These are phyloP conservation scores for Pteropus rufus DNA, from an alignment of 2,797 vertebrate species.

Conservation along the genomic window DNA sequence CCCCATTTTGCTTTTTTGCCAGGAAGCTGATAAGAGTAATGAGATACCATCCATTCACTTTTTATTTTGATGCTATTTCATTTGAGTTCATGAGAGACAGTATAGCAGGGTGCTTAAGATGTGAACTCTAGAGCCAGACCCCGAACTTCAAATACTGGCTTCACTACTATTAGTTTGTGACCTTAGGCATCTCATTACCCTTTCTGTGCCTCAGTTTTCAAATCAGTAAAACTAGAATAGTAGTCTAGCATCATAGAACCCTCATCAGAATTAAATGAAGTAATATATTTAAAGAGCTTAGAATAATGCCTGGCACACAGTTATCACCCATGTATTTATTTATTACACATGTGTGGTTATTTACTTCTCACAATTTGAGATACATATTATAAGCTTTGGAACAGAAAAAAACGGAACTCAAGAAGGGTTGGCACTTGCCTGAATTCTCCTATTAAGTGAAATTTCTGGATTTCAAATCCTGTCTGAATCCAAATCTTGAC, in stretches of 20 bases:
- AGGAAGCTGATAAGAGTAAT: neutral
- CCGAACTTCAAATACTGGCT: neutral
- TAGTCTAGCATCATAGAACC: neutral
- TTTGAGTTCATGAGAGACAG: neutral
- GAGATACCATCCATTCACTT: neutral
- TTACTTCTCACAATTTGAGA: neutral
- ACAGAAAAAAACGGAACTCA: neutral
- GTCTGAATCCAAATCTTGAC: neutral
- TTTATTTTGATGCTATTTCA: neutral
- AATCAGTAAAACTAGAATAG: neutral
- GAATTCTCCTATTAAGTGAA: neutral
- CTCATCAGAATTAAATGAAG: neutral
- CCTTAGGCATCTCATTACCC: neutral
- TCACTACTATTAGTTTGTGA: neutral
- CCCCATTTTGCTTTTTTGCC: neutral
- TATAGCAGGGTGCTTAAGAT: neutral
- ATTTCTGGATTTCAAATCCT: neutral
- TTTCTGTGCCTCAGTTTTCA: neutral
- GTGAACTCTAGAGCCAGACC: neutral
- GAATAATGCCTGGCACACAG: neutral
- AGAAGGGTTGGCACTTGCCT: neutral
- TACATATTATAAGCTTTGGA: neutral
- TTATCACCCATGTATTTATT: neutral
- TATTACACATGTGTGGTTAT: neutral
- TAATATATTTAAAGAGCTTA: neutral